These are phyloP conservation scores for Platycheirus albimanus DNA, from an alignment of 2,888 invertebrate species.

Conservation along the genomic window DNA sequence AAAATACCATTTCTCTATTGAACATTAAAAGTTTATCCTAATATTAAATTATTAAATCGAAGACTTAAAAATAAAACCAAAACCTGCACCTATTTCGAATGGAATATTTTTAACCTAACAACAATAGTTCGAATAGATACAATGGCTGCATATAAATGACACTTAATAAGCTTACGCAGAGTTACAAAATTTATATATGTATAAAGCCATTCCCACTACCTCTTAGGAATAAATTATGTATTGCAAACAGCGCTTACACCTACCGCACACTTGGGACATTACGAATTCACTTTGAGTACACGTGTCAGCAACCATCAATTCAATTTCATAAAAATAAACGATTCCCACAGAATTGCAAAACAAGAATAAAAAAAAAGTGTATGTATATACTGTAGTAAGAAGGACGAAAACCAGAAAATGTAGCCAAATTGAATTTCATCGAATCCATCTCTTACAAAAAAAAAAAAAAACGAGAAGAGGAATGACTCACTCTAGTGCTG, in stretches of 20 bases:
- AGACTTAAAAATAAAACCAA: too few species aligned
- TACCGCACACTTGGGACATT: constrained; percentile 13
- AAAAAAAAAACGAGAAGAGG: constrained; percentile 31
- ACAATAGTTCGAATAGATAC: background rate
- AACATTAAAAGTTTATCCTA: too few species aligned
- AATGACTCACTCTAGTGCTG: constrained; percentile 40
- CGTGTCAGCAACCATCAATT: constrained; percentile 56
- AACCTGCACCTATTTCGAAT: background rate
- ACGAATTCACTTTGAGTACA: constrained; percentile 51
- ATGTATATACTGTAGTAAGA: constrained; percentile 10
- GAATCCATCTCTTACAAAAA: constrained; percentile 61
- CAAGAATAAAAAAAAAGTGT: constrained; percentile 10
- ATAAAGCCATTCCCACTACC: background rate
- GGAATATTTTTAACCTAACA: background rate
- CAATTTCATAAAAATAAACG: constrained; percentile 47
- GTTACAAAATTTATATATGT: background rate
- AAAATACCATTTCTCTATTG: too few species aligned
- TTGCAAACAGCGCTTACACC: constrained; percentile 40
- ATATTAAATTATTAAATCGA: too few species aligned
- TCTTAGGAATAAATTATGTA: constrained; percentile 16
- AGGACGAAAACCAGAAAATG: constrained; percentile 21
- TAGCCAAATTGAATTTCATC: constrained; percentile 65
- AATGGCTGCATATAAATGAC: background rate
- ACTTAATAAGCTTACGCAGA: background rate
- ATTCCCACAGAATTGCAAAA: constrained; percentile 30